phyloP scores from a whole-genome alignment of 1,140 invertebrate genomes.

The Theocolax elegans region DNA sequence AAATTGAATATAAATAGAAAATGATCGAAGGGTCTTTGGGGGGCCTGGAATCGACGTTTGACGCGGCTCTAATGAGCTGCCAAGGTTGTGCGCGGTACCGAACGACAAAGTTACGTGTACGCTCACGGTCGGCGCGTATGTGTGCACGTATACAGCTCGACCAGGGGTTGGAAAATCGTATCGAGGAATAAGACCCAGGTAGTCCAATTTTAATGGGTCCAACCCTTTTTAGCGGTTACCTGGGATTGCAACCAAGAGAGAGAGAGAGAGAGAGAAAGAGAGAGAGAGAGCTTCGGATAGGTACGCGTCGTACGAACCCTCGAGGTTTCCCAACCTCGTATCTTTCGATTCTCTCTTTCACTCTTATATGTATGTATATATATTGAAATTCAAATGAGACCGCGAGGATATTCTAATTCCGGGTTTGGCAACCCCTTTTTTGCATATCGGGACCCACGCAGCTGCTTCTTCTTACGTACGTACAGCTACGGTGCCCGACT shows the following conservation, averaged over 20 bases:
- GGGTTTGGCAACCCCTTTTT: slow-evolving; percentile 63
- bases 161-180: slow-evolving; percentile 35
- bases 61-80: slow-evolving; percentile 63
- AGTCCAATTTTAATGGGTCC: slow-evolving; percentile 59
- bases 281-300: background rate
- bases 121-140: no score
- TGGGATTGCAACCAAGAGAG: slow-evolving; percentile 44
- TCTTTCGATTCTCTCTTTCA: background rate
- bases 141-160: slow-evolving; percentile 1
- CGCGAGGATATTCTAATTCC: slow-evolving; percentile 68
- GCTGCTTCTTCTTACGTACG: slow-evolving; percentile 50
- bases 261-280: background rate
- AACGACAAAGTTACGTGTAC: no score
- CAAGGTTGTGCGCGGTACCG: slow-evolving; percentile 32
- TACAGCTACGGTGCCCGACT: slow-evolving; percentile 44
- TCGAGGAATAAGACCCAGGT: slow-evolving; percentile 51
- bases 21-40: background rate
- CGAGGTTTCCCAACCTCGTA: slow-evolving; percentile 3
- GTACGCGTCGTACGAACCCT: slow-evolving; percentile 27
- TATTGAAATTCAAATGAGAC: slow-evolving; percentile 69
- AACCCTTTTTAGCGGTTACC: slow-evolving; percentile 52
- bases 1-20: slow-evolving; percentile 25
- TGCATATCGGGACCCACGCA: slow-evolving; percentile 63
- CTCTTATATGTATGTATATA: slow-evolving; percentile 42
- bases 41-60: slow-evolving; percentile 53